A percentile compares a stretch with the other conserved stretches of the same genome.
phyloP scores from a whole-genome alignment of 1,140 invertebrate species.

The Heliconius congener region DNA sequence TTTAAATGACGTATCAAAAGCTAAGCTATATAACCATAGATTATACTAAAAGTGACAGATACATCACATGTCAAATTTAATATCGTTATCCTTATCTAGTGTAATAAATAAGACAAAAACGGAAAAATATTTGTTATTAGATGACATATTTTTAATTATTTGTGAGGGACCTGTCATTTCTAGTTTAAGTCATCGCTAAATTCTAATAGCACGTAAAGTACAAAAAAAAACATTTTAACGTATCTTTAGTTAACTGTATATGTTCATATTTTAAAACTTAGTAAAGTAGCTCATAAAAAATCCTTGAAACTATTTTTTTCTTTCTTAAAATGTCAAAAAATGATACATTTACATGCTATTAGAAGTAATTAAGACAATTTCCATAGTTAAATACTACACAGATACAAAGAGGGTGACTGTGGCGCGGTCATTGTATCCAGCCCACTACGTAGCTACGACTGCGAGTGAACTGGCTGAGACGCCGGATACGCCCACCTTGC shows the following conservation, averaged over 20 bases:
- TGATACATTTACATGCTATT: neutral
- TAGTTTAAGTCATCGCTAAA: neutral
- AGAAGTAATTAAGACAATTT: neutral
- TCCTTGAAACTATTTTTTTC: neutral
- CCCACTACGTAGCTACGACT: slow-evolving; percentile 76
- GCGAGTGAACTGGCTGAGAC: slow-evolving; percentile 70
- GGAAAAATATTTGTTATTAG: no score
- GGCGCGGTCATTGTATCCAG: slow-evolving; percentile 67
- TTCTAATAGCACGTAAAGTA: slow-evolving; percentile 2
- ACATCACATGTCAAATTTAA: neutral
- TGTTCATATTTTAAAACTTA: no score
- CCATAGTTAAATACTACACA: slow-evolving; percentile 47
- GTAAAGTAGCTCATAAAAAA: no score
- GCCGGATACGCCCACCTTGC: slow-evolving; percentile 67
- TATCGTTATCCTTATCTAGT: neutral
- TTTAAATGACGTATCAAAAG: slow-evolving; percentile 7
- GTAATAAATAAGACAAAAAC: neutral
- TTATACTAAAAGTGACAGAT: neutral
- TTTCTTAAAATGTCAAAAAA: neutral
- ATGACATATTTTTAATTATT: neutral
- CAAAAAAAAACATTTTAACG: neutral
- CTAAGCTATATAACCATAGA: neutral
- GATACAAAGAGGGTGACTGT: slow-evolving; percentile 54
- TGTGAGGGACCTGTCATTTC: neutral
- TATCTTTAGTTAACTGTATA: neutral